Conservation (phyloP, 2,888 invertebrate genomes). For the Cylindroiulus punctatus region DNA sequence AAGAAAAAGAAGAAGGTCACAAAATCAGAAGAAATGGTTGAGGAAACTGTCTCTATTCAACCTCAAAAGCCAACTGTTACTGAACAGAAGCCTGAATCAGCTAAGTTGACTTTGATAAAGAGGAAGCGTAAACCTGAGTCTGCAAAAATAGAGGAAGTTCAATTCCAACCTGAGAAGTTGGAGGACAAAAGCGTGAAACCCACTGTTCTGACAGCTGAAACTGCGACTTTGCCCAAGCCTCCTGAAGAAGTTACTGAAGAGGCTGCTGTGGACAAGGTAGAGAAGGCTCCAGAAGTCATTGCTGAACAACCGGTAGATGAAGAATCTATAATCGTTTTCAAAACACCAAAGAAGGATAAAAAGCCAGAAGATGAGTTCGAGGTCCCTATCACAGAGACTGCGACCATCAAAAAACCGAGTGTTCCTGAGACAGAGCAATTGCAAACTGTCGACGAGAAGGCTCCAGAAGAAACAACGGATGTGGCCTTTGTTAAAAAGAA, state of each 20-base stretch:
- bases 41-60: conserved; percentile 23
- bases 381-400: conserved; percentile 65
- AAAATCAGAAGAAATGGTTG: conserved; percentile 53
- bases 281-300: conserved; percentile 17
- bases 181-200: not conserved
- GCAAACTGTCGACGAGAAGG: conserved; percentile 24
- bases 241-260: conserved; percentile 14
- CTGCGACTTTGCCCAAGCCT: not conserved
- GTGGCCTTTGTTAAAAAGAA: conserved; percentile 60
- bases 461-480: conserved; percentile 53
- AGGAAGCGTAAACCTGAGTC: not conserved
- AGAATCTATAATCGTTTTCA: conserved; percentile 64
- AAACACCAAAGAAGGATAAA: conserved; percentile 64
- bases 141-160: conserved; percentile 25
- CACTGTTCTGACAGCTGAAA: not conserved
- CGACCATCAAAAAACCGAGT: conserved; percentile 54
- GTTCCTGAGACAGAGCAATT: not conserved
- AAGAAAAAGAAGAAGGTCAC: conserved; percentile 48
- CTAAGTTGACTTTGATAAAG: not conserved
- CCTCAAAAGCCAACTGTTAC: conserved; percentile 13
- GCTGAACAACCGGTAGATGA: conserved; percentile 60
- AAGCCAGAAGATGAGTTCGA: conserved; percentile 66
- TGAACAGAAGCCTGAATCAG: conserved; percentile 31
- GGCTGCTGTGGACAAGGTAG: not conserved
- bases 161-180: not conserved